These are phyloP conservation scores for Macrosoma leucophasiata DNA, from an alignment of 2,888 invertebrate species.

Conservation along the genomic window DNA sequence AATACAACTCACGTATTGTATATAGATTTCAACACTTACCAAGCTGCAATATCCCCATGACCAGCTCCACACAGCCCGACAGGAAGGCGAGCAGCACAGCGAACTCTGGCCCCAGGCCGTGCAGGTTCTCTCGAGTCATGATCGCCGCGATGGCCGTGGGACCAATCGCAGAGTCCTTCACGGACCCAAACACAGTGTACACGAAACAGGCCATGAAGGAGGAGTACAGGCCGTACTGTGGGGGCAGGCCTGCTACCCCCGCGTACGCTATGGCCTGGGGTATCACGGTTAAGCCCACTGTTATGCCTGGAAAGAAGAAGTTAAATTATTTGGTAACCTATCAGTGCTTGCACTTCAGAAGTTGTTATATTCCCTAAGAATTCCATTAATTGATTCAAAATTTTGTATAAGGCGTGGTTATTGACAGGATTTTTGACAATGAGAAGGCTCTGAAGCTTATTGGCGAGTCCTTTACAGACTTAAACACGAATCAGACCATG, in stretches of 20 bases:
- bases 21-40: conserved; percentile 44
- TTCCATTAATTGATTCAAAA: no score
- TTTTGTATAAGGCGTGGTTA: no score
- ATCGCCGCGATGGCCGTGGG: conserved; percentile 91
- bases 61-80: conserved; percentile 85
- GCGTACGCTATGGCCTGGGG: conserved; percentile 92
- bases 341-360: no score
- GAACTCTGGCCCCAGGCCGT: conserved; percentile 81
- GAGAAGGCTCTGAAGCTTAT: no score
- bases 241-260: conserved; percentile 83
- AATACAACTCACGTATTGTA: not conserved
- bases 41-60: conserved; percentile 88
- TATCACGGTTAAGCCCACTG: conserved; percentile 87
- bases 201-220: conserved; percentile 96
- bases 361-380: no score
- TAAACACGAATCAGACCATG: no score
- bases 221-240: conserved; percentile 92
- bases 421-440: no score
- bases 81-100: conserved; percentile 86
- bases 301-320: conserved; percentile 51
- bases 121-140: conserved; percentile 83
- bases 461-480: no score
- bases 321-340: no score
- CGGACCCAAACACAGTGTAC: conserved; percentile 91
- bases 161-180: conserved; percentile 82